A percentile compares a stretch with the other conserved stretches of the same genome.
phyloP scores from a whole-genome alignment of 2,113 vertebrate genomes.

The Ia io region DNA sequence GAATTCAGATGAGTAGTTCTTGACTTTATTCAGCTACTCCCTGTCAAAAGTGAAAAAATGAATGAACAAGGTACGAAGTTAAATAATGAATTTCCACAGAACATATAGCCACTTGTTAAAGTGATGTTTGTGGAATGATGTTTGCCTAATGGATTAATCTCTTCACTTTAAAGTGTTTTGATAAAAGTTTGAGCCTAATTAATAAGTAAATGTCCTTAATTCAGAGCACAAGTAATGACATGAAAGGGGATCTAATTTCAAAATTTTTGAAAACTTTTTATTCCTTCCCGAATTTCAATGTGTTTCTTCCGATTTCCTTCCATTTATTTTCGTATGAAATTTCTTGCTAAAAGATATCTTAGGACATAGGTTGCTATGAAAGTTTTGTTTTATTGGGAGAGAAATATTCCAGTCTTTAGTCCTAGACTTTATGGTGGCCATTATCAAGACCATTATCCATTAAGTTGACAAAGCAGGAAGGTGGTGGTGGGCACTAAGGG shows the following conservation, averaged over 20 bases:
- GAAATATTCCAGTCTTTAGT: not conserved
- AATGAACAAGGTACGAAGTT: not conserved
- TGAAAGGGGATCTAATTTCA: not conserved
- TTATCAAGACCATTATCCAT: not conserved
- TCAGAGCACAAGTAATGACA: not conserved
- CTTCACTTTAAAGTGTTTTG: not conserved
- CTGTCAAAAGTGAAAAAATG: not conserved
- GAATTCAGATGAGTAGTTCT: not conserved
- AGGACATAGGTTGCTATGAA: not conserved
- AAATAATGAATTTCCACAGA: not conserved
- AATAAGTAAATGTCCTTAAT: not conserved
- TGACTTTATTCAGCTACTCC: not conserved
- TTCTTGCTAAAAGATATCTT: not conserved
- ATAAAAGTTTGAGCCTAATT: not conserved
- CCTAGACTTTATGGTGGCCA: not conserved
- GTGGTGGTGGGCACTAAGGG: not conserved
- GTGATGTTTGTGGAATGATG: not conserved
- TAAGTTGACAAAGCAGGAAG: not conserved
- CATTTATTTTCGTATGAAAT: not conserved
- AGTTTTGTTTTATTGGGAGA: not conserved
- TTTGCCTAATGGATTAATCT: not conserved
- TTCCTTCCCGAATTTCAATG: not conserved
- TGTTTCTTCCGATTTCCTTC: not conserved
- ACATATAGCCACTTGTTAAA: not conserved
- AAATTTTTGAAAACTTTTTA: not conserved